phyloP scores from a whole-genome alignment of 2,888 invertebrate species.

The Caenorhabditis plicata region DNA sequence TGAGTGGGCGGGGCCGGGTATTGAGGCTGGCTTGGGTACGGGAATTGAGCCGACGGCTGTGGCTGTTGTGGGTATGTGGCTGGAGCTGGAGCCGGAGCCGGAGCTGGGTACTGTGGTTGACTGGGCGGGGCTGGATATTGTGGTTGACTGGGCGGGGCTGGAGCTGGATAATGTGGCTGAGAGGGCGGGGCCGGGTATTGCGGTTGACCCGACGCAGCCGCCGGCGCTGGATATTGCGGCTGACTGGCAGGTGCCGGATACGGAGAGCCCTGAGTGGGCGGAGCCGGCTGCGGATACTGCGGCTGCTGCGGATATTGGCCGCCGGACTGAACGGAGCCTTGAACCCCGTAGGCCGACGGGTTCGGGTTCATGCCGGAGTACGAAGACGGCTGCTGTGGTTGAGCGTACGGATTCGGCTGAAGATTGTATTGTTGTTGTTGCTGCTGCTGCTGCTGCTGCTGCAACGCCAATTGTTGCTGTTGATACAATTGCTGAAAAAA shows the following conservation, averaged over 20 bases:
- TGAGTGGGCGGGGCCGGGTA: no score
- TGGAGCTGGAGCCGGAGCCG: constrained; percentile 3
- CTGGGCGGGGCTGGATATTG: constrained; percentile 1
- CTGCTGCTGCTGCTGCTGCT: constrained; percentile 9
- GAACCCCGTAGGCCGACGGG: not conserved
- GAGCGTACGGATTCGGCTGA: constrained; percentile 21
- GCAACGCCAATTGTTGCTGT: constrained; percentile 8
- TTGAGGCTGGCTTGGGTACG: no score
- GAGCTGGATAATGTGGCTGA: constrained; percentile 6
- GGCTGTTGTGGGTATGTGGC: not conserved
- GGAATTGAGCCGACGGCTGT: constrained; percentile 6
- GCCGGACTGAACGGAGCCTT: not conserved
- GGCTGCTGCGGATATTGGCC: constrained; percentile 2
- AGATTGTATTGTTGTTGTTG: constrained; percentile 13
- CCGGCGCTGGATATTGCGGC: not conserved
- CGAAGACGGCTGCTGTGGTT: constrained; percentile 1
- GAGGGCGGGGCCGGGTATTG: not conserved
- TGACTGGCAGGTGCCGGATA: constrained; percentile 1
- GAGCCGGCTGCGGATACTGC: constrained; percentile 2
- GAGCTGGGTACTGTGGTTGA: not conserved
- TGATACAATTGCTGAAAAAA: constrained; percentile 11
- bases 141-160: constrained; percentile 1
- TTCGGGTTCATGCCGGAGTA: no score
- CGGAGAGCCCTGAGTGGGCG: no score
- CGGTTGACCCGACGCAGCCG: not conserved